Base-by-base conservation (phyloP, 2,797 vertebrate species). In the Lindbergichthys nudifrons region DNA sequence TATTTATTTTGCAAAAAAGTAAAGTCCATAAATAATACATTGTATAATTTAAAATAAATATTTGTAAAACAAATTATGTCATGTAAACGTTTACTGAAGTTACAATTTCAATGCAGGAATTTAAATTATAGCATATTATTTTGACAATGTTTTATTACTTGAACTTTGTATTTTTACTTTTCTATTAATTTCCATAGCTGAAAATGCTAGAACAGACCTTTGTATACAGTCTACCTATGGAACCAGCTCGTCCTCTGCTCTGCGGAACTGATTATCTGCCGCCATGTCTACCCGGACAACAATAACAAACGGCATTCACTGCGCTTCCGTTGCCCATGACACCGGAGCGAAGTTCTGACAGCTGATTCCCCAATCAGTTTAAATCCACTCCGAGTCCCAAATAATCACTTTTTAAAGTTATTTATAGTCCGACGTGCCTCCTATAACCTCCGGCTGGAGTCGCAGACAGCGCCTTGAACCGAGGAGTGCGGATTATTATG, bases 341-440 rank as follows among this genome's bases (percentile, higher is more conserved):
- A 88, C 89, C 86, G 87, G 88, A 92, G 84, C 70, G 84, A 90
- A 92, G 90, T 91, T 91, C 64, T 91, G 83, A 91, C 90, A 93
- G 90, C 87, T 92, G 88, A 82, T 77, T 80, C 36, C 59, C 10
- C 66, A 69, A 47, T 72, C 82, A 83, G 70, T 83, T 82, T 46
- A 59, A 45, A 52, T 42, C 60, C 57, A 10, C 18, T 59, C 45
- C 3, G 23, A 32, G 41, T 4, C 18, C 39, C 30, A 10, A 18
- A 47, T 10, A 19, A 60, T 36, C 13, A 13, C 47, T 60, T 68
- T 26, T 26, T 2, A 26, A 4, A 18, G 43, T 46, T 51, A 18
- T 70, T 70, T 15, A 1, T 45, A 15, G 54, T 18, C 58, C 73
- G 80, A 73, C 58, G 32, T 3, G 61, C 5, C 65, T 58, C 68